Base-by-base conservation (phyloP, 2,888 invertebrate species). In the Xanthorhoe designata region DNA sequence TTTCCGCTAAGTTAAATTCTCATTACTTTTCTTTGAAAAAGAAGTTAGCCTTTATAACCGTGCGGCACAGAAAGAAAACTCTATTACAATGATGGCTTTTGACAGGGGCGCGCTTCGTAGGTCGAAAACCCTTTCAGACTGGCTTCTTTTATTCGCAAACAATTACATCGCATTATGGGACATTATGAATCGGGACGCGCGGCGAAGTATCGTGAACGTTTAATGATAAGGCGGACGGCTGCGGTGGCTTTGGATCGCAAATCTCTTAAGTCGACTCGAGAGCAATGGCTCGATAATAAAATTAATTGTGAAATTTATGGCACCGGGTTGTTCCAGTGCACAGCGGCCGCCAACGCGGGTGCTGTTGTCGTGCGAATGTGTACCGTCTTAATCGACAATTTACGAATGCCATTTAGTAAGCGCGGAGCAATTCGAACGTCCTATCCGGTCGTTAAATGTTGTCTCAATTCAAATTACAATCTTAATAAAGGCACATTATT, bases 1-100 rank as follows among this genome's bases (percentile, higher is more conserved):
- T 91, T 92, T 90, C 88, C 90, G 88, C 90, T 83, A 83, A 89
- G 91, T 92, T 91, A 88, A 86, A 88, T 89, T 91, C 91, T 91
- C 91, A 91, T 92, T 92, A 91, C 90, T 87, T 91, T 89, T 85
- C 88, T 89, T 82, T 85, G 88, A 85, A 87, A 86, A 87, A 84
- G 79, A 86, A 90, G 89, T 90, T 91, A 87, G 86, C 89, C 86
- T 89, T 89, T 88, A 88, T 87, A 87, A 87, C 82, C 83, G 79
- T 79, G 82, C 80, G 77, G 81, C 81, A 84, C 82, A 84, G 83
- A 83, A 85, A 85, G 87, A 85, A 88, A 91, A 90, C 84, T 90
- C 84, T 86, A 88, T 90, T 86, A 90, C 87, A 89, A 87, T 83
- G 84, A 87, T 85, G 89, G 82, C 87, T 86, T 90, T 90, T 88